Percentiles rank a stretch among this genome's conserved stretches.
Evolutionary conservation across 2,888 invertebrate genomes (phyloP).

Genomic region (Diloba caeruleocephala): DNA sequence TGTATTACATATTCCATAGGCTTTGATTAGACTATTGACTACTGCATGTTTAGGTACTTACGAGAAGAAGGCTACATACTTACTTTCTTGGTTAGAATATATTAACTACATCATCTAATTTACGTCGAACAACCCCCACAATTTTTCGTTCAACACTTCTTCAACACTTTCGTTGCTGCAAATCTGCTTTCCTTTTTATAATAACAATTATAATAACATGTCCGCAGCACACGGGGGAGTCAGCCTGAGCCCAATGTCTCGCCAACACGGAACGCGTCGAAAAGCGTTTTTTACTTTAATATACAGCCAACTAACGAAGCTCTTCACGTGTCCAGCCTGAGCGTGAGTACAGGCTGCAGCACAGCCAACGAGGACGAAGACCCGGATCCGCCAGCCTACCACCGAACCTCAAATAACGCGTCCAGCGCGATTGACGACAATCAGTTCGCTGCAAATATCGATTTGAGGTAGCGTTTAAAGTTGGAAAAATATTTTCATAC

Average conservation of each 20-base stretch:
- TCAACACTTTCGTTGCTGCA: no score
- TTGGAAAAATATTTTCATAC: no score
- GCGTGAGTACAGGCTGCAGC: conserved; percentile 72
- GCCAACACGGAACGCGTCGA: conserved; percentile 8
- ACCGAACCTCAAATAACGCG: conserved; percentile 38
- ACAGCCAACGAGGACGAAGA: conserved; percentile 67
- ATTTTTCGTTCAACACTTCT: no score
- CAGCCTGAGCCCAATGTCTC: conserved; percentile 1
- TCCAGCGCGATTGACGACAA: conserved; percentile 67
- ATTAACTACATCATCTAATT: no score
- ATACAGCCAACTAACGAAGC: conserved; percentile 25
- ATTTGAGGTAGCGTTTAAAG: conserved; percentile 68
- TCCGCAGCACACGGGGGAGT: conserved; percentile 21
- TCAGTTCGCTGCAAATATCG: conserved; percentile 78
- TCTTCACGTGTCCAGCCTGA: conserved; percentile 60
- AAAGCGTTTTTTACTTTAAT: conserved; percentile 37
- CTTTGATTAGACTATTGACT: no score
- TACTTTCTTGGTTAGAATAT: no score
- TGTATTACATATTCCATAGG: no score
- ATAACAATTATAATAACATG: conserved; percentile 1
- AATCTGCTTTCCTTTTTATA: not conserved
- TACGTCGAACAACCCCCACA: no score
- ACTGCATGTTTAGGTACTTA: no score
- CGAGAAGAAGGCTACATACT: no score
- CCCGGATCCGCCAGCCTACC: conserved; percentile 36